Evolutionary conservation across 1,140 invertebrate species (phyloP).

Genomic region (Drosophila kepulauana): DNA sequence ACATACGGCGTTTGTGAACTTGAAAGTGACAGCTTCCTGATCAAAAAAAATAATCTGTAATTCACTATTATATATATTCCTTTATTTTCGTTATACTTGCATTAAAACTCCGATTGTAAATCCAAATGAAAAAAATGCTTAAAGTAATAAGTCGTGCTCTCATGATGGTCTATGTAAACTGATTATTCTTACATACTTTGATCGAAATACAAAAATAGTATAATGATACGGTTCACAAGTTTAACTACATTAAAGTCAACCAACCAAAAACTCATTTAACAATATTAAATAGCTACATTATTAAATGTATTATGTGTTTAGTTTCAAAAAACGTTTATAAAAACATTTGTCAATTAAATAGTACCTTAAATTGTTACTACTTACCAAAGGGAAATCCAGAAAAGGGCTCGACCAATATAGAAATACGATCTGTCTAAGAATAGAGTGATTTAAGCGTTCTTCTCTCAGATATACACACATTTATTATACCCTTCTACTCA

Average conservation of each 20-base stretch:
- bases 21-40: slow-evolving; percentile 10
- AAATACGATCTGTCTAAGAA: too few relatives aligned
- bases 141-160: not conserved
- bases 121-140: not conserved
- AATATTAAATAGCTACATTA: not conserved
- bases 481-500: not conserved
- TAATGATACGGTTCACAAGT: too few relatives aligned
- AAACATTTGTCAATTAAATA: too few relatives aligned
- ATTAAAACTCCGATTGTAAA: not conserved
- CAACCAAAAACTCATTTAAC: not conserved
- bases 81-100: not conserved
- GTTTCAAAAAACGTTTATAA: too few relatives aligned
- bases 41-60: not conserved
- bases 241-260: too few relatives aligned
- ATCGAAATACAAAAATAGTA: too few relatives aligned
- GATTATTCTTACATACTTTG: not conserved
- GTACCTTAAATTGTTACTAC: too few relatives aligned
- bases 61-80: not conserved
- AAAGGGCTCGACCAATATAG: too few relatives aligned
- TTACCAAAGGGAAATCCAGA: too few relatives aligned
- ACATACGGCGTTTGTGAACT: slow-evolving; percentile 28
- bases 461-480: too few relatives aligned
- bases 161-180: not conserved
- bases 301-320: too few relatives aligned
- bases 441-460: too few relatives aligned